Evolutionary conservation across 2,113 vertebrate species (phyloP), one percentile per base, ranked within the genome.

Genomic region (Malurus cyaneus): DNA sequence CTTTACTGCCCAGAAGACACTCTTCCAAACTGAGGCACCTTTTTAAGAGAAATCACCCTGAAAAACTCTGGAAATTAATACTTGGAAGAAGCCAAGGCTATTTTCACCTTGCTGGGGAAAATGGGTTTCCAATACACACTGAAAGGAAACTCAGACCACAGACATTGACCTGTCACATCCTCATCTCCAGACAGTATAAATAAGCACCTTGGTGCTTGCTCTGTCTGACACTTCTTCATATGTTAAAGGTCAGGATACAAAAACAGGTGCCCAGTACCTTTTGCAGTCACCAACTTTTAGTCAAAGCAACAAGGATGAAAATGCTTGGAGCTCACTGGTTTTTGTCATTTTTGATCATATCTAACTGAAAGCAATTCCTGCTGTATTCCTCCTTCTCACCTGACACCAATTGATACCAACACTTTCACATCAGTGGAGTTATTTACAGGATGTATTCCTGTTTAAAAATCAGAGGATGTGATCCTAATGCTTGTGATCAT

Each of bases 301-400:
- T 8, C 28, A 77, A 70, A 88, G 15, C 14, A 83, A 31, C 10
- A 49, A 71, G 21, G 36, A 79, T 15, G 25, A 78, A 85, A 64
- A 41, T 2, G 0, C 11, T 47, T 52, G 19, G 26, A 26, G 4
- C 6, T 69, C 25, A 21, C 10, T 66, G 1, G 0, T 18, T 80
- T 50, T 47, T 67, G 29, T 29, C 12, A 42, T 50, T 78, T 47
- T 77, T 72, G 8, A 11, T 77, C n/a, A 23, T 59, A 49, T 14
- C n/a, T 34, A 71, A 53, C 17, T 34, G 12, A 18, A 77, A 86
- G 13, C 5, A 82, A 54, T 66, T 86, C 32, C 29, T 83, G 9
- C 2, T 47, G 26, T 46, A 25, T 88, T 86, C 6, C 10, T 77
- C 6, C 31, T 70, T 42, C 32, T 74, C 14, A 57, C 18, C 16